Evolutionary conservation across 2,113 vertebrate species (phyloP), one percentile per base, ranked within the genome.

Genomic region (Fulica atra): DNA sequence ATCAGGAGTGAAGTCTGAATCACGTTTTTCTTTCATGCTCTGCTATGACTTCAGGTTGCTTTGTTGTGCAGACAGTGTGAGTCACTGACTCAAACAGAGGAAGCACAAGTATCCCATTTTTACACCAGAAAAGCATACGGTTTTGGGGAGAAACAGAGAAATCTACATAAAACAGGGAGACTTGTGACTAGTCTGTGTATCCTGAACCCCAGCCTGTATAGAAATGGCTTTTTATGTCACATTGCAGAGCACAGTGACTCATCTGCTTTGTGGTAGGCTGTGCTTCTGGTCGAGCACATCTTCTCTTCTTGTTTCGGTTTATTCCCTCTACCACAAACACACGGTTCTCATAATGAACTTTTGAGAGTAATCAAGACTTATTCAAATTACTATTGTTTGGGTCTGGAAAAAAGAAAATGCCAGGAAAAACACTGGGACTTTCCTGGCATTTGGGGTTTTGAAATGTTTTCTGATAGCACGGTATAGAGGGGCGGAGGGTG

Each of bases 1-100:
- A 94, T 76, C 16, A 15, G 28, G 80, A 91, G 31, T 53, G 80
- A 91, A 81, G 80, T 81, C 65, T 94, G 90, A 94, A 83, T 74
- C 35, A 35, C 0, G 0, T 71, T 90, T 78, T 70, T 72, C 53
- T 93, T 91, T 83, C 53, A 40, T 40, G 11, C 48, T 85, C 78
- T 85, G 57, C 66, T 69, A 10, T 53, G 38, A 61, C 44, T 95
- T 87, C 73, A 48, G 61, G 76, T 83, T 76, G 25, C 40, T 94
- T 93, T 90, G 40, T 78, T 81, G 63, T 72, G 61, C 68, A 81
- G 81, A 21, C 51, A 71, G 24, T 1, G 0, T 68, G 26, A 88
- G 24, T 54, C 85, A 40, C 38, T 71, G 81, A 29, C 42, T 72
- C n/a, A 70, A 40, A 33, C 8, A 53, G 44, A 64, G 26, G 19